phyloP scores from a whole-genome alignment of 92 coral and sea anemone species.

The Paragorgia papillata region DNA sequence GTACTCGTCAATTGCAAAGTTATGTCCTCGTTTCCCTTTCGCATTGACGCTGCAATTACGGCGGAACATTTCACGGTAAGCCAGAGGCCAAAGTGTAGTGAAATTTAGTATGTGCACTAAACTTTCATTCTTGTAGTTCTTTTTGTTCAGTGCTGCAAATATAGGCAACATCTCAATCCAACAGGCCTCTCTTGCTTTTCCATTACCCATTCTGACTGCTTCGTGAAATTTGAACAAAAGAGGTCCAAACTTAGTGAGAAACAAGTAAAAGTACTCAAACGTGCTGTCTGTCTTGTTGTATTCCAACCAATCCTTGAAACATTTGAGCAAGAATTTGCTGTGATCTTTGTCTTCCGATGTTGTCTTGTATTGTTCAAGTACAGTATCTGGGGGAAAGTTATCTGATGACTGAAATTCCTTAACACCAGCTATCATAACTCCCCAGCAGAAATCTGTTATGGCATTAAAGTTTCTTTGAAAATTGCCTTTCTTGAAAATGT shows the following conservation, averaged over 20 bases:
- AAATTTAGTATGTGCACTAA: slow-evolving; percentile 55
- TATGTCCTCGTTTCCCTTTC: slow-evolving; percentile 47
- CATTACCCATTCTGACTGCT: slow-evolving; percentile 24
- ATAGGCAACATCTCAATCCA: slow-evolving; percentile 42
- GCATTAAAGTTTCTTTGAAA: slow-evolving; percentile 48
- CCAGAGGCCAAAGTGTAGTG: slow-evolving; percentile 50
- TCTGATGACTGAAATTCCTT: slow-evolving; percentile 6
- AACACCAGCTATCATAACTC: slow-evolving; percentile 39
- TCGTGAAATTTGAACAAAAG: slow-evolving; percentile 15
- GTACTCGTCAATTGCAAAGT: slow-evolving; percentile 51
- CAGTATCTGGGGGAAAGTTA: neutral
- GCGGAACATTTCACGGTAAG: slow-evolving; percentile 38
- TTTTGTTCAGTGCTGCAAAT: slow-evolving; percentile 47
- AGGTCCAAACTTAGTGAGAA: slow-evolving; percentile 28
- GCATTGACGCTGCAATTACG: slow-evolving; percentile 44
- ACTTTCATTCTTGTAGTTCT: slow-evolving; percentile 47
- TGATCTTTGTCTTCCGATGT: neutral
- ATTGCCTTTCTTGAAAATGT: slow-evolving; percentile 41
- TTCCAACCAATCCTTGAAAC: slow-evolving; percentile 14
- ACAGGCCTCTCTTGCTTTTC: slow-evolving; percentile 16
- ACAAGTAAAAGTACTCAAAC: slow-evolving; percentile 13
- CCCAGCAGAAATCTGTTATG: slow-evolving; percentile 34
- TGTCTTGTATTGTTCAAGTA: neutral
- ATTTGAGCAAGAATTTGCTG: slow-evolving; percentile 2
- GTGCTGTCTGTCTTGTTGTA: slow-evolving; percentile 25